Evolutionary conservation across 2,113 vertebrate genomes (phyloP), one percentile per base, ranked within the genome.

Genomic region (Grus americana): DNA sequence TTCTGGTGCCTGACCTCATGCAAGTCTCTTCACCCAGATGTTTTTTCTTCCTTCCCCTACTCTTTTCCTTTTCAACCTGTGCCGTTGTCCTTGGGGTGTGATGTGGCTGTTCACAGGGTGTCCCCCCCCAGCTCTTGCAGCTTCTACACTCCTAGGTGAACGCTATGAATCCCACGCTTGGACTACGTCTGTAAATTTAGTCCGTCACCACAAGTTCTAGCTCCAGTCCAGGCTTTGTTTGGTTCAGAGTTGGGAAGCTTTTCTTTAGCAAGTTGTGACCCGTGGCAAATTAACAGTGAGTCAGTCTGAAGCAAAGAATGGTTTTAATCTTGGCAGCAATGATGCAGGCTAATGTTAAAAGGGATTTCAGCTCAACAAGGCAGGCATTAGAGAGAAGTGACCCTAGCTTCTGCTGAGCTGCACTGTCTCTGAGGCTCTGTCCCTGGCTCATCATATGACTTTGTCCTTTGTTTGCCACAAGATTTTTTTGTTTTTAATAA

Each of bases 371-470:
- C 20, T 59, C 15, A 85, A 44, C 5, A 44, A 62, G 67, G 22
- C 15, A 49, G 23, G 11, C 6, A 0, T 88, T 59, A 52, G 29
- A 79, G 55, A 52, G 73, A 90, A 81, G 16, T 40, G 54, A 75
- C 12, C 3, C 34, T 36, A 10, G 16, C 40, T 65, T 79, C 52
- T 88, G 32, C 19, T 72, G 79, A 68, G 30, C 62, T 85, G 20
- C 34, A 4, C 11, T 32, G 23, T 71, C n/a, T 57, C 47, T 71
- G 78, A 38, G 59, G 11, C 44, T 79, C 36, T 58, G 32, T 38
- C 30, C 14, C 27, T 57, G 6, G 12, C 44, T 79, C 29, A 38
- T 86, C 7, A 3, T 9, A 5, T 0, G 0, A 10, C 15, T 90
- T 80, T 20, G 20, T 72, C 62, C 29, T 81, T 81, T 75, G 7